Percentiles rank a stretch among this genome's conserved stretches.
Conservation (phyloP, 1,140 invertebrate species). For the Nixonia krombeini region DNA sequence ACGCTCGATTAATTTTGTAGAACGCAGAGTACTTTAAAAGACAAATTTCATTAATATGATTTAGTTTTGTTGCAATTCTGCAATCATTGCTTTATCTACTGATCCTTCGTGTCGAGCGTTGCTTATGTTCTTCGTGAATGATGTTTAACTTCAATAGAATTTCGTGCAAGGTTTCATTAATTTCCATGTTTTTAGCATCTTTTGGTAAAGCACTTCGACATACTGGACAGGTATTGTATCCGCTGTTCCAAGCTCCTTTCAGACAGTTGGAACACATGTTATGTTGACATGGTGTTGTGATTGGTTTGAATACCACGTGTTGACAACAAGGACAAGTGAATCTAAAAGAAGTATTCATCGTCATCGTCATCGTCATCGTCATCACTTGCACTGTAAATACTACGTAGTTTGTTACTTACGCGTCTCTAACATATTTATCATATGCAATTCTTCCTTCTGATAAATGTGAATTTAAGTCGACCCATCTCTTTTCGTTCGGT, state of each 20-base stretch:
- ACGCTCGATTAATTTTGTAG: too few relatives aligned
- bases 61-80: too few relatives aligned
- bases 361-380: too few relatives aligned
- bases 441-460: neutral
- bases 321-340: slow-evolving; percentile 89
- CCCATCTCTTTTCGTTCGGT: neutral
- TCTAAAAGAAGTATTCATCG: too few relatives aligned
- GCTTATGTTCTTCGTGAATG: neutral
- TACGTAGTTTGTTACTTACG: too few relatives aligned
- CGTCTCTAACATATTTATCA: neutral
- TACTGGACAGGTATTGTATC: slow-evolving; percentile 78
- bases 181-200: slow-evolving; percentile 3
- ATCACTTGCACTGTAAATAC: too few relatives aligned
- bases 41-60: too few relatives aligned
- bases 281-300: slow-evolving; percentile 83
- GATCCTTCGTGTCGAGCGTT: too few relatives aligned
- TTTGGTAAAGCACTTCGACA: slow-evolving; percentile 75
- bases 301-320: slow-evolving; percentile 80
- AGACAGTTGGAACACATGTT: slow-evolving; percentile 84
- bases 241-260: slow-evolving; percentile 78
- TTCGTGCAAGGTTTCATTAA: slow-evolving; percentile 9
- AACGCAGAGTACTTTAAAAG: too few relatives aligned
- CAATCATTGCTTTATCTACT: too few relatives aligned
- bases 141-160: slow-evolving; percentile 12
- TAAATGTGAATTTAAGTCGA: neutral